Evolutionary conservation across 2,888 invertebrate genomes (phyloP).

Genomic region (Andrena bucephala): DNA sequence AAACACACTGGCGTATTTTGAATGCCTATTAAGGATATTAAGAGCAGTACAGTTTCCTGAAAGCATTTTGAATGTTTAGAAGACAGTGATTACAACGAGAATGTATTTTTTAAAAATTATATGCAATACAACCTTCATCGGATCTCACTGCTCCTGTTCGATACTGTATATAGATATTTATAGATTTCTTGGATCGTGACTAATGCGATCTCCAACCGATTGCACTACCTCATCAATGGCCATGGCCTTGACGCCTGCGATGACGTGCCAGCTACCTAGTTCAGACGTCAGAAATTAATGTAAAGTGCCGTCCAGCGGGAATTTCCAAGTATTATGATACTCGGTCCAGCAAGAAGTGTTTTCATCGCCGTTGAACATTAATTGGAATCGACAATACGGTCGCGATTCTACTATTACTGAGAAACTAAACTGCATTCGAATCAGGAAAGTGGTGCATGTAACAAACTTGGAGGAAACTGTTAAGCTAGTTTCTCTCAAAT

Average conservation of each 20-base stretch:
- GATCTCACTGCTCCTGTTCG: background rate
- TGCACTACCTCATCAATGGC: background rate
- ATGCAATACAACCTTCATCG: background rate
- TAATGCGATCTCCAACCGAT: slow-evolving; percentile 2
- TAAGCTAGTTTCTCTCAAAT: no score
- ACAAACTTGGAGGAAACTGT: no score
- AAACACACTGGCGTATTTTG: no score
- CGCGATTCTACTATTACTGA: background rate
- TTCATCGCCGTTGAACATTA: background rate
- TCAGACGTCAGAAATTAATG: slow-evolving; percentile 31
- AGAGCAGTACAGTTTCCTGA: no score
- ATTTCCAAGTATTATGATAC: slow-evolving; percentile 47
- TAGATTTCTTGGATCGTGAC: slow-evolving; percentile 3
- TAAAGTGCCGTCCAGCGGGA: slow-evolving; percentile 18
- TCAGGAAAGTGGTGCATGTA: no score
- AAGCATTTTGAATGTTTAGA: no score
- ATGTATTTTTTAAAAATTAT: background rate
- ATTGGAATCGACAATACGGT: no score
- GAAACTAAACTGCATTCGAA: background rate
- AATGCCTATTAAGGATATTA: no score
- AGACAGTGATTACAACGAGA: no score
- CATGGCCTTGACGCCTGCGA: slow-evolving; percentile 44
- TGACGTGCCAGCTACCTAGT: slow-evolving; percentile 20
- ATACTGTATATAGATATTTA: background rate
- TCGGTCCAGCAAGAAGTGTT: background rate